phyloP scores from a whole-genome alignment of 2,888 invertebrate species.

The Eucera pruinosa region DNA sequence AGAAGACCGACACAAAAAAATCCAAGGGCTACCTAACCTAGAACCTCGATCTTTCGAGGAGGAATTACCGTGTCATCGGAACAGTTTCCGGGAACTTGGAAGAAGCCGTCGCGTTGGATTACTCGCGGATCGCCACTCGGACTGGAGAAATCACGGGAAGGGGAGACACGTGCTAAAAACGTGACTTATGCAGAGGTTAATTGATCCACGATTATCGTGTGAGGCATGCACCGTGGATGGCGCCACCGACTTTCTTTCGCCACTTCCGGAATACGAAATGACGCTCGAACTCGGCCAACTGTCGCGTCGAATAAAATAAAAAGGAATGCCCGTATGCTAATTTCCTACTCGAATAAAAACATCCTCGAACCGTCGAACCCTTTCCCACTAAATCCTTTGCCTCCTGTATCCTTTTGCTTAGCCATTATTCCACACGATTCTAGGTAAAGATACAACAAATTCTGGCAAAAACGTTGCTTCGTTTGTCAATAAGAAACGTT shows the following conservation, averaged over 20 bases:
- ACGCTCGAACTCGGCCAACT: not conserved
- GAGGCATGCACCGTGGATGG: slow-evolving; percentile 17
- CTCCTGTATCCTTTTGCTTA: too few relatives aligned
- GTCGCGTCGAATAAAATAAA: not conserved
- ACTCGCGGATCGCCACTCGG: not conserved
- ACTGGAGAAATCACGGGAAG: not conserved
- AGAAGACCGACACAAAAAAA: slow-evolving; percentile 64
- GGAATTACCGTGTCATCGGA: not conserved
- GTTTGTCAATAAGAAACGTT: too few relatives aligned
- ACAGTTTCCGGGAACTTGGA: not conserved
- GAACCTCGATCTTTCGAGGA: slow-evolving; percentile 2
- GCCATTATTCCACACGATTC: too few relatives aligned
- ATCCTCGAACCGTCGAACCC: not conserved
- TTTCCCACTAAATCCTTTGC: too few relatives aligned
- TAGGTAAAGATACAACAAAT: too few relatives aligned
- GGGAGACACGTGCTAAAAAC: not conserved
- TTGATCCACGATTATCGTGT: slow-evolving; percentile 28
- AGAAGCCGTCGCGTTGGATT: not conserved
- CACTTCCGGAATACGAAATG: slow-evolving; percentile 61
- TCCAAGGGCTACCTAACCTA: slow-evolving; percentile 60
- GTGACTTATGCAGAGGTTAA: slow-evolving; percentile 60
- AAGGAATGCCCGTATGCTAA: not conserved
- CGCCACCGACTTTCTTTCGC: slow-evolving; percentile 3
- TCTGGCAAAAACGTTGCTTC: too few relatives aligned
- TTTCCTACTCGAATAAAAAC: not conserved